A percentile compares a stretch with the other conserved stretches of the same genome.
These are phyloP conservation scores for Zelostemma sp. DNA, from an alignment of 1,140 invertebrate genomes.

Conservation along the genomic window DNA sequence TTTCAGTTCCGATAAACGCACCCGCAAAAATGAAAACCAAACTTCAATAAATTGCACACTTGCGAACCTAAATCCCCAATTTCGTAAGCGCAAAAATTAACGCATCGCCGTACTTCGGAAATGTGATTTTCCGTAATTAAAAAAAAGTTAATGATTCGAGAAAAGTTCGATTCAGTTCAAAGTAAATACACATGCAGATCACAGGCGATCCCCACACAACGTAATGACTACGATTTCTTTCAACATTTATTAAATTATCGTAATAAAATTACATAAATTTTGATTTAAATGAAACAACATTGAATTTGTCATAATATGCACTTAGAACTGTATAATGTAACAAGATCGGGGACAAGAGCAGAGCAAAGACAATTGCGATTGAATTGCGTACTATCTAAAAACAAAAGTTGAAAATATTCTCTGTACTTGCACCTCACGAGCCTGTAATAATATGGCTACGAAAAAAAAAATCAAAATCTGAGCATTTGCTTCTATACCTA, in stretches of 20 bases:
- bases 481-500: not conserved
- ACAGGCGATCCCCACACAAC: constrained; percentile 1
- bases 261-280: constrained; percentile 6
- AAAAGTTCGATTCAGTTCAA: not conserved
- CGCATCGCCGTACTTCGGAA: no score
- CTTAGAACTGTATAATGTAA: constrained; percentile 5
- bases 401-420: not conserved
- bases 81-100: no score
- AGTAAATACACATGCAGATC: not conserved
- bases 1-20: no score
- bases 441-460: no score
- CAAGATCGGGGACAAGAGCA: constrained; percentile 8
- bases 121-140: no score
- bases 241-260: constrained; percentile 9
- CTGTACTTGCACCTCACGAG: not conserved
- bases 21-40: no score
- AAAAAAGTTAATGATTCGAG: no score
- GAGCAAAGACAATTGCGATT: constrained; percentile 2
- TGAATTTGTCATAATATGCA: not conserved
- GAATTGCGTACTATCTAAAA: not conserved
- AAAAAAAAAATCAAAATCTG: not conserved
- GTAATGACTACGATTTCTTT: constrained; percentile 1
- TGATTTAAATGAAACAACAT: constrained; percentile 1
- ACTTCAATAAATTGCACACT: no score
- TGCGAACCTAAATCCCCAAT: no score